Evolutionary conservation across 1,140 invertebrate species (phyloP).

Genomic region (Drosophila repletoides): DNA sequence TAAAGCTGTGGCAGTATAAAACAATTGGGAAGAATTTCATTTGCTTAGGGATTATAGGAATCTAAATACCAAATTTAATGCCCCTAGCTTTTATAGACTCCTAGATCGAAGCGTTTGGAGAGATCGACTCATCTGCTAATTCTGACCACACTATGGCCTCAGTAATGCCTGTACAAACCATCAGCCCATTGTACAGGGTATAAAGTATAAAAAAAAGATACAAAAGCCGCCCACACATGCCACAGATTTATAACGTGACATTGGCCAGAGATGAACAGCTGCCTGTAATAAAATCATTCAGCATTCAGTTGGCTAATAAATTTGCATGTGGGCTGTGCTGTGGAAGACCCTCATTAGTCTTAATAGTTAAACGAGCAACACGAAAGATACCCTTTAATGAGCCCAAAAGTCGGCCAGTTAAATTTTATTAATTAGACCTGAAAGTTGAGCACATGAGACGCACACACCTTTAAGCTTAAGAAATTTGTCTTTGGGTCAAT

Average conservation of each 20-base stretch:
- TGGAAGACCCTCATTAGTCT: constrained; percentile 71
- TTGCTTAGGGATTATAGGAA: no score
- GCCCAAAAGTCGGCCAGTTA: constrained; percentile 49
- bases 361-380: constrained; percentile 72
- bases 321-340: constrained; percentile 40
- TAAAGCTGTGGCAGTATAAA: no score
- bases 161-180: no score
- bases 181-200: no score
- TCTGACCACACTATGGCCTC: no score
- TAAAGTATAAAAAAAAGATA: no score
- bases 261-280: constrained; percentile 46
- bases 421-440: constrained; percentile 64
- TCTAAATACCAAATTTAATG: no score
- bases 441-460: constrained; percentile 10
- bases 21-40: no score
- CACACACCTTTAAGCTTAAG: constrained; percentile 62
- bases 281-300: constrained; percentile 59
- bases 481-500: constrained; percentile 59
- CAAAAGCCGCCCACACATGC: constrained; percentile 53
- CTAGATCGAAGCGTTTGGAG: no score
- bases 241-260: constrained; percentile 49
- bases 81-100: no score
- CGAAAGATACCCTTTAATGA: constrained; percentile 53
- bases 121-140: no score
- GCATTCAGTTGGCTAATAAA: constrained; percentile 49